These are phyloP conservation scores for Corythaixoides concolor DNA, from an alignment of 2,113 vertebrate species.

Conservation along the genomic window DNA sequence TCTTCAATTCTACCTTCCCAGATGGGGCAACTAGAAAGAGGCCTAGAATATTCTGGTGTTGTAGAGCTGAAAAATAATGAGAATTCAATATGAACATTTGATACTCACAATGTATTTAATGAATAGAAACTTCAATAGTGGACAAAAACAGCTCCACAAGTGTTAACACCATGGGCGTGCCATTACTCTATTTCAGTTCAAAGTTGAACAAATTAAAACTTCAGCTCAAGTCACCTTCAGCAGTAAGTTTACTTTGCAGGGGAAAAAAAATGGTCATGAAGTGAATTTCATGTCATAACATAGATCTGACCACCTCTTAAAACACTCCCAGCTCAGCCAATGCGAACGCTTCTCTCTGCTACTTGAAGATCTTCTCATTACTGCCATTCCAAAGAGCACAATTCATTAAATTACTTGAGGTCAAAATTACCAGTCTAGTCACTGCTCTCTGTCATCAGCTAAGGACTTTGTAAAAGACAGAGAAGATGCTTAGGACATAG, in stretches of 20 bases:
- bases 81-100: not conserved
- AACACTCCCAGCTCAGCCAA: not conserved
- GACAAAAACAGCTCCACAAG: not conserved
- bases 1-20: slow-evolving; percentile 87
- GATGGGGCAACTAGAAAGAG: slow-evolving; percentile 71
- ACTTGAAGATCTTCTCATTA: not conserved
- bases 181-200: not conserved
- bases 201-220: not conserved
- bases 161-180: accelerated
- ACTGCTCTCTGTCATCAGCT: not conserved
- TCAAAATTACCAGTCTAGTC: not conserved
- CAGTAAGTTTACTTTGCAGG: not conserved
- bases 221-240: not conserved
- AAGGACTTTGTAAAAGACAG: not conserved
- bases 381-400: not conserved
- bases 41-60: slow-evolving; percentile 77
- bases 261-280: not conserved
- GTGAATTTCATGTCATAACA: not conserved
- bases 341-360: not conserved
- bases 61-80: slow-evolving; percentile 77
- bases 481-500: not conserved
- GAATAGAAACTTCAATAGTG: not conserved
- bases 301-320: not conserved
- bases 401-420: not conserved
- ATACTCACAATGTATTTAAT: not conserved